Evolutionary conservation across 2,113 vertebrate species (phyloP).

Genomic region (Hippolais icterina): DNA sequence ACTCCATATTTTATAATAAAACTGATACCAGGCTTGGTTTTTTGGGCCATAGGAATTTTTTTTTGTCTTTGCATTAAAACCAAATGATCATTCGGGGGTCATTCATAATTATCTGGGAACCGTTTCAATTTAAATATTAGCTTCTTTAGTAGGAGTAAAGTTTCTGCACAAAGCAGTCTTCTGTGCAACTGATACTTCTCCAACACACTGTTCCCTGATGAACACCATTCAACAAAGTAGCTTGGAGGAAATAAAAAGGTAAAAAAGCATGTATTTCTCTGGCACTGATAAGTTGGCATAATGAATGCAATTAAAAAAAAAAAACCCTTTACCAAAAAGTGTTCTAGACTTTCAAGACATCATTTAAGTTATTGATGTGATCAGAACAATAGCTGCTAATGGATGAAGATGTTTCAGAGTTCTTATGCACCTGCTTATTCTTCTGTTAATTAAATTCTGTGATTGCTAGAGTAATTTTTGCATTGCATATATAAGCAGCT

Average conservation of each 20-base stretch:
- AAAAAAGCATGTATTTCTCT: constrained; percentile 47
- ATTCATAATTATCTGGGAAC: constrained; percentile 54
- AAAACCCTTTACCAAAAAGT: constrained; percentile 16
- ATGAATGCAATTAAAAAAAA: not conserved
- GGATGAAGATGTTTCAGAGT: constrained; percentile 26
- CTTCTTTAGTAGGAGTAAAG: constrained; percentile 37
- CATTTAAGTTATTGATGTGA: constrained; percentile 35
- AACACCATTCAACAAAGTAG: constrained; percentile 33
- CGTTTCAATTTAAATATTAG: constrained; percentile 42
- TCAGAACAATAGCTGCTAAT: constrained; percentile 51
- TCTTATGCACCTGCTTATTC: constrained; percentile 33
- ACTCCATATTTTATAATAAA: not conserved
- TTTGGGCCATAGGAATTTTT: not conserved
- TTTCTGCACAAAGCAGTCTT: constrained; percentile 44
- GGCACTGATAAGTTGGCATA: constrained; percentile 30
- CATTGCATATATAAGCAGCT: not conserved
- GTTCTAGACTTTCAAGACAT: constrained; percentile 52
- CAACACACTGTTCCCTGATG: not conserved
- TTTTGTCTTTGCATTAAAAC: not conserved
- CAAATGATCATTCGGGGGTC: constrained; percentile 29
- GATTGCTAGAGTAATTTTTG: constrained; percentile 34
- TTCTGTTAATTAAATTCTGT: constrained; percentile 54
- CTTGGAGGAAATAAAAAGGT: constrained; percentile 29
- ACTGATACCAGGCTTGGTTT: not conserved
- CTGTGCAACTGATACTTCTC: constrained; percentile 34